Conservation (phyloP, 1,140 invertebrate genomes). For the Geopemphigus sp. region DNA sequence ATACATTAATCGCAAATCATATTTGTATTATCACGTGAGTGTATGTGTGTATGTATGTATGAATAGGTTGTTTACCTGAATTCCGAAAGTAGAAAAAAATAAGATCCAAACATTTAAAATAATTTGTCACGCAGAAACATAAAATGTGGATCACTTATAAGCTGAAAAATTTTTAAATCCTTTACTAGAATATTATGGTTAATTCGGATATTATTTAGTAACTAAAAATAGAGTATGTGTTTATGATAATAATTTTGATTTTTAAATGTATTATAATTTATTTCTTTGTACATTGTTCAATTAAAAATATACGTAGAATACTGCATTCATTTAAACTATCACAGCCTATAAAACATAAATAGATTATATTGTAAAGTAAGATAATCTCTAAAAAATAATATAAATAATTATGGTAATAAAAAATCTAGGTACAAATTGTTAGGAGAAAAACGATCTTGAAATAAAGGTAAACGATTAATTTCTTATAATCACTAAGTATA, state of each 20-base stretch:
- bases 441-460: background rate
- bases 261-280: background rate
- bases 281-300: background rate
- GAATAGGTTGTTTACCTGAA: too few species aligned
- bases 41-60: too few species aligned
- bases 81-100: too few species aligned
- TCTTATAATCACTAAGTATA: slow-evolving; percentile 18
- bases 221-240: too few species aligned
- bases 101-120: too few species aligned
- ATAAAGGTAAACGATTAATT: background rate
- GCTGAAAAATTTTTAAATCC: too few species aligned
- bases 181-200: too few species aligned
- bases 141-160: too few species aligned
- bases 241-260: background rate
- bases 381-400: background rate
- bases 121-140: too few species aligned
- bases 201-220: too few species aligned
- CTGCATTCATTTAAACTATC: background rate
- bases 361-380: background rate
- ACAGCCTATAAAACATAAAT: slow-evolving; percentile 9
- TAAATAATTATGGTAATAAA: background rate
- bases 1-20: too few species aligned
- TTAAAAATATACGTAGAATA: background rate
- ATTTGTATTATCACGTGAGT: too few species aligned
- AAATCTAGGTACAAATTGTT: background rate